Conservation (phyloP, 2,888 invertebrate genomes). For the Mayetiola destructor region DNA sequence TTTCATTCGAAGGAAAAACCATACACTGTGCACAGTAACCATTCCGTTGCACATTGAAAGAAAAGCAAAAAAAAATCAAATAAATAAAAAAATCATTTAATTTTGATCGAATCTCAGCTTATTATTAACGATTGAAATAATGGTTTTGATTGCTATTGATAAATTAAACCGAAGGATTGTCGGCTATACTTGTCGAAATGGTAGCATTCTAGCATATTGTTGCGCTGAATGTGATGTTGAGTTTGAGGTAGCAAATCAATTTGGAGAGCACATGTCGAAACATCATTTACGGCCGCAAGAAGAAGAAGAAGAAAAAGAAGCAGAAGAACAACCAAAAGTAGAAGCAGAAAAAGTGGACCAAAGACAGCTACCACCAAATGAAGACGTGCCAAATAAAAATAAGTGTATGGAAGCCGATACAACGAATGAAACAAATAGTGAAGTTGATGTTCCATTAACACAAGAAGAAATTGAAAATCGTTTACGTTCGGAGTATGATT, state of each 20-base stretch:
- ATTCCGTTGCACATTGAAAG: too few relatives aligned
- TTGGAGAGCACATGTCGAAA: background rate
- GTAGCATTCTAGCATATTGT: background rate
- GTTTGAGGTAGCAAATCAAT: background rate
- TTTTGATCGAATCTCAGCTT: too few relatives aligned
- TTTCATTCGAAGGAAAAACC: too few relatives aligned
- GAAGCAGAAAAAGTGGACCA: background rate
- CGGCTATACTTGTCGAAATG: background rate
- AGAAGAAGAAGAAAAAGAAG: too few relatives aligned
- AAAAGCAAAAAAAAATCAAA: too few relatives aligned
- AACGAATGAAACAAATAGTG: background rate
- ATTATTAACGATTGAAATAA: background rate
- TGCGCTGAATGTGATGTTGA: background rate
- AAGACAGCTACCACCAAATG: too few relatives aligned
- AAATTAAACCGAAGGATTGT: background rate
- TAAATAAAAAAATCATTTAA: too few relatives aligned
- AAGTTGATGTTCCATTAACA: background rate
- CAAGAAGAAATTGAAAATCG: background rate
- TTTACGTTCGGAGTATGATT: background rate
- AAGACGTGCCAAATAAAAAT: too few relatives aligned
- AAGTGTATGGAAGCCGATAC: too few relatives aligned
- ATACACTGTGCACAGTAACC: too few relatives aligned
- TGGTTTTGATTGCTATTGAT: conserved; percentile 10
- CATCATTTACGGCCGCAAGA: too few relatives aligned
- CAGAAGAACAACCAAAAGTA: too few relatives aligned